These are phyloP conservation scores for Azemiops feae DNA, from an alignment of 2,113 vertebrate genomes.

Conservation along the genomic window DNA sequence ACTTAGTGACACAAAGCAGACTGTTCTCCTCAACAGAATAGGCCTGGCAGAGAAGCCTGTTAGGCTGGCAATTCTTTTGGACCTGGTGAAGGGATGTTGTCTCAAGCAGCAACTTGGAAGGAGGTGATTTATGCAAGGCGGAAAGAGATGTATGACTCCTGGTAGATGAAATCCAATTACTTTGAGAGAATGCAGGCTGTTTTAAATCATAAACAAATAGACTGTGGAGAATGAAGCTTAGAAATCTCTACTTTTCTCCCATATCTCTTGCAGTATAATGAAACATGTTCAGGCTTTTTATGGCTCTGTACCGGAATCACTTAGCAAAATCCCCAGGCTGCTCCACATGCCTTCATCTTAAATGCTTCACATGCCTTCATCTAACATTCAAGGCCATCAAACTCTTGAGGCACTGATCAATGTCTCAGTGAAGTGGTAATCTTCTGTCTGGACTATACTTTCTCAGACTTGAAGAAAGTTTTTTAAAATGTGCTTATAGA, in stretches of 20 bases:
- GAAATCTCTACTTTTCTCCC: neutral
- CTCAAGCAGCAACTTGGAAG: neutral
- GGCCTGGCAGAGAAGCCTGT: neutral
- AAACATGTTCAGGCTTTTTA: neutral
- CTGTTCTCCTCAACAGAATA: neutral
- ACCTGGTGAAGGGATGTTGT: neutral
- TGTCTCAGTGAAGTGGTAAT: neutral
- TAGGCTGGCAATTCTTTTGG: neutral
- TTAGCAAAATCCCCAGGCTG: neutral
- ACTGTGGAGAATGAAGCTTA: neutral
- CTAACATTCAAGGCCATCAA: neutral
- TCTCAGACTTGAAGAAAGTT: neutral
- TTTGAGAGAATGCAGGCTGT: neutral
- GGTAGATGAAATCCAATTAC: constrained; percentile 10
- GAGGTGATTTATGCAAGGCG: neutral
- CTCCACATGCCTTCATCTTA: too few relatives aligned
- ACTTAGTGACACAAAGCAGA: constrained; percentile 10
- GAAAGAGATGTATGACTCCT: neutral
- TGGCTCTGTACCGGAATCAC: neutral
- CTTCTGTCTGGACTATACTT: neutral
- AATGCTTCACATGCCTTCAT: neutral
- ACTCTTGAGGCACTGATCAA: neutral
- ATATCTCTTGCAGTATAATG: neutral
- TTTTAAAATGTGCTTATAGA: neutral
- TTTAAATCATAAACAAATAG: neutral